Evolutionary conservation across 2,888 invertebrate genomes (phyloP).

Genomic region (Pyrgus malvae): DNA sequence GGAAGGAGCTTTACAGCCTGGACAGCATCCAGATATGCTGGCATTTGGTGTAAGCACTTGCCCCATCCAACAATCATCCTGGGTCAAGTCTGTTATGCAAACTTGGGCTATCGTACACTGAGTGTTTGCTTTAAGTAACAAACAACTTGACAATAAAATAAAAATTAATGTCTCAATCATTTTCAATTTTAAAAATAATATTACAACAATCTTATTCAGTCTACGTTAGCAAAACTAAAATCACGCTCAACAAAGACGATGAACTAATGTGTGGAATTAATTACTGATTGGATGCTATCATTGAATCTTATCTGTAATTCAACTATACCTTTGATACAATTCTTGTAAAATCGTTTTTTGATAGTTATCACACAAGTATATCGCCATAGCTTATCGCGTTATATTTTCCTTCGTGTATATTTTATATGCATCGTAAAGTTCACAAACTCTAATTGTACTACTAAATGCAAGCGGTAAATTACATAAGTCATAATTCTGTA

Average conservation of each 20-base stretch:
- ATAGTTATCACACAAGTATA: background rate
- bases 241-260: constrained; percentile 19
- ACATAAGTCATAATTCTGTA: constrained; percentile 16
- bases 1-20: constrained; percentile 52
- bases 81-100: constrained; percentile 62
- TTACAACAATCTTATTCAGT: too few relatives aligned
- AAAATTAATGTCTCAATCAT: constrained; percentile 25
- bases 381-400: too few relatives aligned
- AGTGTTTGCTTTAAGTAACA: constrained; percentile 37
- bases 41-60: constrained; percentile 49
- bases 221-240: constrained; percentile 24
- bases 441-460: background rate
- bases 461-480: background rate
- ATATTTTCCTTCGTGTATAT: too few relatives aligned
- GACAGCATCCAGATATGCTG: constrained; percentile 67
- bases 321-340: constrained; percentile 22
- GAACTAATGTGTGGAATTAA: constrained; percentile 35
- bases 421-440: too few relatives aligned
- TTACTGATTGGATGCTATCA: constrained; percentile 44
- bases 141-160: constrained; percentile 31
- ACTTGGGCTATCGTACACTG: constrained; percentile 55
- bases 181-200: too few relatives aligned
- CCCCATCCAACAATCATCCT: constrained; percentile 48
- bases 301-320: constrained; percentile 36
- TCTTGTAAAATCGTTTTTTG: constrained; percentile 11